A percentile compares a stretch with the other conserved stretches of the same genome.
These are phyloP conservation scores for Catagonus wagneri DNA, from an alignment of 2,113 vertebrate species.

Conservation along the genomic window DNA sequence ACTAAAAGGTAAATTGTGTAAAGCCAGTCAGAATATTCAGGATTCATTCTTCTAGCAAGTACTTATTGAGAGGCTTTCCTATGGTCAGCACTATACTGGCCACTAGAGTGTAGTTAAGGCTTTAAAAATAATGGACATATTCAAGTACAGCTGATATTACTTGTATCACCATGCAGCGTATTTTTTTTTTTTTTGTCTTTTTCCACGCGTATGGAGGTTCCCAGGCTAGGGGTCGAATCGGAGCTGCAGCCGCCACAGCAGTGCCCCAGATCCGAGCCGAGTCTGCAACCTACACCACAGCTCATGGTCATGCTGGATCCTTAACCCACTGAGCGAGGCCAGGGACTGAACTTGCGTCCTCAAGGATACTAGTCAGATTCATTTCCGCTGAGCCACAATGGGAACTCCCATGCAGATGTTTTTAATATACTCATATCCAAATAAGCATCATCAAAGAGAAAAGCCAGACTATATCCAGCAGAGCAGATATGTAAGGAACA, in stretches of 20 bases:
- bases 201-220: too few species aligned
- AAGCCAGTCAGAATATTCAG: background rate
- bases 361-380: too few species aligned
- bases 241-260: too few species aligned
- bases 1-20: background rate
- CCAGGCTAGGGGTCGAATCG: too few species aligned
- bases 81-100: background rate
- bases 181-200: too few species aligned
- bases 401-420: background rate
- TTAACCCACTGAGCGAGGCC: too few species aligned
- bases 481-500: background rate
- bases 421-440: background rate
- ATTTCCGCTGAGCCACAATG: too few species aligned
- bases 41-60: background rate
- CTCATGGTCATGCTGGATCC: too few species aligned
- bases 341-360: too few species aligned
- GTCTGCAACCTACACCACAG: too few species aligned
- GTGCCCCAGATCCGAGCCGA: too few species aligned
- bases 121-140: constrained; percentile 34
- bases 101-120: background rate
- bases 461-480: background rate
- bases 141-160: background rate
- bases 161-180: background rate
- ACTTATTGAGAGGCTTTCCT: background rate
- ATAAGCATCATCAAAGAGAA: background rate